Base-by-base conservation (phyloP, 2,888 invertebrate genomes). In the Heliconius ismenius region DNA sequence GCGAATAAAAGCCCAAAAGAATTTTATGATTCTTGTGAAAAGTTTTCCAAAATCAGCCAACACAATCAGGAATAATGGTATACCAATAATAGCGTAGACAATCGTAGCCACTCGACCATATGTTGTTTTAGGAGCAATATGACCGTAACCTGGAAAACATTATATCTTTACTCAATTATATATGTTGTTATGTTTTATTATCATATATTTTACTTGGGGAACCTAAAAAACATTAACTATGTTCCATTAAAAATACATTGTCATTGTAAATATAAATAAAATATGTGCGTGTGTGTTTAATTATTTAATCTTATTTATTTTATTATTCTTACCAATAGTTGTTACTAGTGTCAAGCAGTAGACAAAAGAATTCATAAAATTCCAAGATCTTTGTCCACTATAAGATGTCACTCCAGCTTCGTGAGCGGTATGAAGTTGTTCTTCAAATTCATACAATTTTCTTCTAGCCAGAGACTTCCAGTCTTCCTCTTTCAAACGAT, bases 41-140 rank as follows among this genome's bases (percentile, higher is more conserved):
- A 98, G 95, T 94, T 98, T 98, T 81, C 99, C 99, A 87, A 99
- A 97, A 93, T 99, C 98, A 62, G 98, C 98, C 81, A 99, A 91
- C 24, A 99, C 96, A 76, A 99, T 98, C 82, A 99, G 95, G 91
- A 99, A 98, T 84, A 99, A 95, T 0, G 99, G 99, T 84, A 99
- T 99, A 18, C 99, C 99, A 80, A 99, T 96, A 79, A 98, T 96
- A 43, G 99, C 98, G 89, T 99, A 99, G 39, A 98, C 93, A 81
- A 99, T 98, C 1, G 99, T 98, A 70, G 98, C 95, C 1, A 97
- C 96, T 80, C 97, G 95, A 13, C 99, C 99, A 18, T 96, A 96
- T 10, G 93, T 95, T 18, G 99, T 99, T 83, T 97, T 97, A 0
- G 99, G 99, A 70, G 97, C 97, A 84, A 99, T 98, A 90, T 99